Evolutionary conservation across 2,888 invertebrate species (phyloP), one percentile per base, ranked within the genome.

Genomic region (Aleiodes alternator): DNA sequence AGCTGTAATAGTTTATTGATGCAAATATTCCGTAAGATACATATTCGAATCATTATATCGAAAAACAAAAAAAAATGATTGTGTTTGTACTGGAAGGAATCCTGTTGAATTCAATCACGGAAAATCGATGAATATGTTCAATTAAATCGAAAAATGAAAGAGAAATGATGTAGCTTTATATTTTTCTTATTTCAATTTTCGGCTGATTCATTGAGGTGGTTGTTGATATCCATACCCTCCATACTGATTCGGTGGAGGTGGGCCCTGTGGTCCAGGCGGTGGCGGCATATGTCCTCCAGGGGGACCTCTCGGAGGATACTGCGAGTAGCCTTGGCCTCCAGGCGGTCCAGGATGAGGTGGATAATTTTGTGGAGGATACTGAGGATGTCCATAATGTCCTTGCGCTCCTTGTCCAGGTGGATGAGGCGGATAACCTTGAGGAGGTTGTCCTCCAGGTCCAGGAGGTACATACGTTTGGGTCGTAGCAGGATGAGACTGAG

Each of bases 161-260:
- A 59, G 34, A 59, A 53, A 61, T 23, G 34, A 31, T 14, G 16
- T n/a, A 16, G 3, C 16, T 6, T 14, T 1, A 38, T 61, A 61
- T 12, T 38, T 38, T 12, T 38, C 38, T 38, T n/a, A 5, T 38
- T 12, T 11, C 4, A 23, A 4, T 56, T 11, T 14, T 61, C 7
- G 14, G n/a, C 4, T 5, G n/a, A 34, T 34, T 84, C 93, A 94
- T 87, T 94, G 94, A 69, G 95, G 95, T 78, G 96, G 96, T 84
- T 96, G 95, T 86, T 95, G 95, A 72, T 95, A 93, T 69, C 95
- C 93, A 87, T 95, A 96, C 53, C 95, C 94, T 7, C 92, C 93
- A 86, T 96, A 96, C 76, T 93, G 93, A 75, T 94, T 94, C 80
- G 95, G 94, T 6, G 95, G 93, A 7, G 93, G 94, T 29, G 93